A percentile compares a stretch with the other conserved stretches of the same genome.
phyloP scores from a whole-genome alignment of 2,113 vertebrate genomes.

The Alethe castanea region DNA sequence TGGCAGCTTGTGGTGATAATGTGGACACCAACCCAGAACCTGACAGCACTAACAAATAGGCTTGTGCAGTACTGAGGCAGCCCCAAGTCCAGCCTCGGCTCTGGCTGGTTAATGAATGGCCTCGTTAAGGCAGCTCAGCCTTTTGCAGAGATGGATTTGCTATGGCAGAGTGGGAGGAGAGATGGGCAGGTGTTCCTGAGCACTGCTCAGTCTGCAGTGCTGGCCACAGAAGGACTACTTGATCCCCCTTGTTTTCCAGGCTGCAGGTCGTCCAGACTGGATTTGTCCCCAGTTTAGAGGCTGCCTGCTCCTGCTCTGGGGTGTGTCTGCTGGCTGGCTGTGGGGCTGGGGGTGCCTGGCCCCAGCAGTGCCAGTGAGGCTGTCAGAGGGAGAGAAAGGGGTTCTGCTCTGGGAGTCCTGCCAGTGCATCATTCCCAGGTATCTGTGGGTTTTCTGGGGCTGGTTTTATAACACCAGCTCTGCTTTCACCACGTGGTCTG shows the following conservation, averaged over 20 bases:
- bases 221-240: neutral
- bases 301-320: neutral
- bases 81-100: neutral
- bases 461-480: neutral
- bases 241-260: neutral
- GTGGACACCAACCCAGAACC: neutral
- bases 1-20: neutral
- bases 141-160: neutral
- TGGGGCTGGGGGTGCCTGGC: neutral
- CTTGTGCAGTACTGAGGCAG: neutral
- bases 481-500: rapidly evolving
- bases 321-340: neutral
- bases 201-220: rapidly evolving
- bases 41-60: neutral
- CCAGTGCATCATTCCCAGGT: neutral
- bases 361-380: neutral
- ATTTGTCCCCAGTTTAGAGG: neutral
- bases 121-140: neutral
- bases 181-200: neutral
- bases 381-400: neutral
- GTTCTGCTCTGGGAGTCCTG: neutral
- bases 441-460: neutral
- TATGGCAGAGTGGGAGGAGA: neutral
- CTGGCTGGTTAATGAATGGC: neutral
- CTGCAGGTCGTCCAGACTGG: neutral